Conservation (phyloP, 2,113 vertebrate genomes). For the Pituophis catenifer region DNA sequence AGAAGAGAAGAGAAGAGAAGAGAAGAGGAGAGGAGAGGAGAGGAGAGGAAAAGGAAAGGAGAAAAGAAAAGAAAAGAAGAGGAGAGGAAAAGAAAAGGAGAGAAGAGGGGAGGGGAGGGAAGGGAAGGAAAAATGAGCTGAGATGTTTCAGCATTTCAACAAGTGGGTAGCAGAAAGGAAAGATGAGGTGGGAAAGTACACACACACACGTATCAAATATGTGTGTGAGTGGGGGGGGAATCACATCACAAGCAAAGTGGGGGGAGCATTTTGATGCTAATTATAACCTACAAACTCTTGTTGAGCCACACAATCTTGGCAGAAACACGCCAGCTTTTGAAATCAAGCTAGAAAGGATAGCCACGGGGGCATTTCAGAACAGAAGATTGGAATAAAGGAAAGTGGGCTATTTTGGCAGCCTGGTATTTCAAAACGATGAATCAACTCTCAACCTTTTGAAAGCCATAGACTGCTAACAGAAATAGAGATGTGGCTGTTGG, state of each 20-base stretch:
- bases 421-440: neutral
- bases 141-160: constrained; percentile 15
- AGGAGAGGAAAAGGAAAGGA: too few relatives aligned
- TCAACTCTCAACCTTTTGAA: neutral
- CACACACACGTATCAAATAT: neutral
- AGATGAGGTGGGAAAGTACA: neutral
- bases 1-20: too few relatives aligned
- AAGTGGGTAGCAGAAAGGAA: neutral
- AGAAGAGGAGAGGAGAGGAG: too few relatives aligned
- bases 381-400: constrained; percentile 36
- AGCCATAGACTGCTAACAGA: neutral
- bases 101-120: too few relatives aligned
- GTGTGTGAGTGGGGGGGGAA: neutral
- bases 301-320: constrained; percentile 32
- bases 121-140: neutral
- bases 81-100: too few relatives aligned
- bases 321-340: constrained; percentile 18
- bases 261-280: constrained; percentile 14
- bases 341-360: neutral
- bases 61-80: too few relatives aligned
- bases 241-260: neutral
- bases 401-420: neutral
- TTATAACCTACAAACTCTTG: constrained; percentile 41
- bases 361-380: constrained; percentile 2
- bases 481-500: neutral